Evolutionary conservation across 2,888 invertebrate species (phyloP), one percentile per base, ranked within the genome.

Genomic region (Hyppa rectilinea): DNA sequence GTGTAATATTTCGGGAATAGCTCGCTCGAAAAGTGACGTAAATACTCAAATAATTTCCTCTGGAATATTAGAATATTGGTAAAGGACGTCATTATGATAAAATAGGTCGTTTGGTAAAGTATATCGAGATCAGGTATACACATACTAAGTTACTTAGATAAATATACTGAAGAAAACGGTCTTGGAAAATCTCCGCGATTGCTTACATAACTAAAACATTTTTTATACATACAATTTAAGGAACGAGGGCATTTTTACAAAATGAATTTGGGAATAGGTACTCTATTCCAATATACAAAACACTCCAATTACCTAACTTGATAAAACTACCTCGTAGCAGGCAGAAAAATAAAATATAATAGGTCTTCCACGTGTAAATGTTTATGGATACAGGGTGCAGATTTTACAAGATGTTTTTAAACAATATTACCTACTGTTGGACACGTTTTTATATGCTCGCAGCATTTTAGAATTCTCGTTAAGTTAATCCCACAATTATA

Each of bases 161-260:
- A 78, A 78, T 75, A 78, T 65, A 79, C 79, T 45, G 49, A 69
- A 70, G 78, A 59, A 62, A 75, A 75, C 53, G 64, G 58, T 50
- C 75, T 59, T 29, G 47, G 64, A 31, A 78, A 49, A 79, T 78
- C 61, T 65, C 40, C 23, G 59, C 62, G 70, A 75, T 75, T 79
- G 78, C 78, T 75, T 78, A 79, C 80, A 79, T 75, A 78, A 75
- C 70, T 70, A 78, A 79, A 70, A 79, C 58, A 75, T 70, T 65
- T 78, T 78, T 72, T 73, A 62, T 68, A 63, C 67, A 78, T 59
- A 75, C 58, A 58, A 47, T 65, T 65, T 59, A 58, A 67, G 52
- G 58, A 62, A 53, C 73, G 58, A 64, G 53, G 60, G 36, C 53
- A 59, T 78, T 76, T 78, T 67, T 73, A 43, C 58, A 78, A 73